These are phyloP conservation scores for Galerucella nymphaeae DNA, from an alignment of 2,888 invertebrate genomes.

Conservation along the genomic window DNA sequence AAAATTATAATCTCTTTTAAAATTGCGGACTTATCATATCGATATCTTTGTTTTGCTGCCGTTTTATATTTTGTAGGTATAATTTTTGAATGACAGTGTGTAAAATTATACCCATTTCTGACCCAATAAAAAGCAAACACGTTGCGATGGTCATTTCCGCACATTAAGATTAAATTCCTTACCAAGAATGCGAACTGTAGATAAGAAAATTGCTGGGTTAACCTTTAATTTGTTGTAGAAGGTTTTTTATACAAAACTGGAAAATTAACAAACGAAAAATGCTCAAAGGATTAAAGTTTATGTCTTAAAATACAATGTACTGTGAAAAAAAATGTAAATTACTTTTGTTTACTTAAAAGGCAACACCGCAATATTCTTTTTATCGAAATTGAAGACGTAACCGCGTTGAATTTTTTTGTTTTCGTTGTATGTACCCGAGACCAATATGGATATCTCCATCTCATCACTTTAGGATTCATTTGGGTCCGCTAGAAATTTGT, in stretches of 20 bases:
- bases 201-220: constrained; percentile 21
- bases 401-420: constrained; percentile 14
- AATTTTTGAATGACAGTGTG: constrained; percentile 11
- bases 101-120: constrained; percentile 12
- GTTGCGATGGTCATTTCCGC: constrained; percentile 40
- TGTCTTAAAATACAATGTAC: too few species aligned
- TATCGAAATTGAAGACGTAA: constrained; percentile 8
- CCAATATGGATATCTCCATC: constrained; percentile 20
- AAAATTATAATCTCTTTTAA: constrained; percentile 3
- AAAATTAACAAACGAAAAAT: background rate
- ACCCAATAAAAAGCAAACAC: constrained; percentile 15
- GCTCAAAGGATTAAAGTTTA: too few species aligned
- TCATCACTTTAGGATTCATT: constrained; percentile 41
- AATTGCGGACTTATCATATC: constrained; percentile 8
- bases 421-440: background rate
- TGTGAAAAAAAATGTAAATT: too few species aligned
- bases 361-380: constrained; percentile 8
- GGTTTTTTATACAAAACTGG: background rate
- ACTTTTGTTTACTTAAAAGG: background rate
- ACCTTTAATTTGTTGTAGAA: background rate
- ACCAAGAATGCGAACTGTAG: constrained; percentile 19
- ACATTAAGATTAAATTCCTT: constrained; percentile 34
- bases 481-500: constrained; percentile 39
- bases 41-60: background rate
- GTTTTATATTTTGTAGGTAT: constrained; percentile 1